A percentile compares a stretch with the other conserved stretches of the same genome.
These are phyloP conservation scores for Tenebrosternarchus preto DNA, from an alignment of 2,113 vertebrate genomes.

Conservation along the genomic window DNA sequence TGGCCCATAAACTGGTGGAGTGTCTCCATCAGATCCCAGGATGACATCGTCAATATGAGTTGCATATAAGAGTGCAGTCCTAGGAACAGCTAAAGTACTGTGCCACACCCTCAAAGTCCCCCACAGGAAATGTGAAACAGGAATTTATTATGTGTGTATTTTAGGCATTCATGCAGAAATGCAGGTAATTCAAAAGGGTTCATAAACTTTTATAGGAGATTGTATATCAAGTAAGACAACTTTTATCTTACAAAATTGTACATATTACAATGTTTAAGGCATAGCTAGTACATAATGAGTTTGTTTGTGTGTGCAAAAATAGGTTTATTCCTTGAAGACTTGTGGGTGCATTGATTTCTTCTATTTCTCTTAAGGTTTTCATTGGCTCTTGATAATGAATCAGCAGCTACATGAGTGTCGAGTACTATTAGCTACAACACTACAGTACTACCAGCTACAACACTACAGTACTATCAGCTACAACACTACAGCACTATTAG, in stretches of 20 bases:
- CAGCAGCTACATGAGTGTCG: not conserved
- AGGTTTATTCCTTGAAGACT: not conserved
- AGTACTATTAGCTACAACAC: not conserved
- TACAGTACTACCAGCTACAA: not conserved
- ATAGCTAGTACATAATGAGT: not conserved
- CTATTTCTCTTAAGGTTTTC: not conserved
- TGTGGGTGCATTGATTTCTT: not conserved
- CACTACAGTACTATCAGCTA: not conserved
- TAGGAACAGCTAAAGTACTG: too few relatives aligned
- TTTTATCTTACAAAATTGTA: not conserved
- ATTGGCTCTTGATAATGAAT: constrained; percentile 1
- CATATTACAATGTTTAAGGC: not conserved
- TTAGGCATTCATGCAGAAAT: too few relatives aligned
- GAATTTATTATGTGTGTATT: too few relatives aligned
- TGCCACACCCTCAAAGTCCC: too few relatives aligned
- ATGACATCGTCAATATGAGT: too few relatives aligned
- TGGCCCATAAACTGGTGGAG: too few relatives aligned
- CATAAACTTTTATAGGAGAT: not conserved
- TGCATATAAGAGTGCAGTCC: too few relatives aligned
- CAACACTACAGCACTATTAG: too few relatives aligned
- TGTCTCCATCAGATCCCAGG: too few relatives aligned
- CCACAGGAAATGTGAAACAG: too few relatives aligned
- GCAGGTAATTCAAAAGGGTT: too few relatives aligned
- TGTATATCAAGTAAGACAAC: not conserved
- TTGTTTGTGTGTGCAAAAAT: not conserved